A percentile compares a stretch with the other conserved stretches of the same genome.
These are phyloP conservation scores for Drosophila triauraria DNA, from an alignment of 1,140 invertebrate species.

Conservation along the genomic window DNA sequence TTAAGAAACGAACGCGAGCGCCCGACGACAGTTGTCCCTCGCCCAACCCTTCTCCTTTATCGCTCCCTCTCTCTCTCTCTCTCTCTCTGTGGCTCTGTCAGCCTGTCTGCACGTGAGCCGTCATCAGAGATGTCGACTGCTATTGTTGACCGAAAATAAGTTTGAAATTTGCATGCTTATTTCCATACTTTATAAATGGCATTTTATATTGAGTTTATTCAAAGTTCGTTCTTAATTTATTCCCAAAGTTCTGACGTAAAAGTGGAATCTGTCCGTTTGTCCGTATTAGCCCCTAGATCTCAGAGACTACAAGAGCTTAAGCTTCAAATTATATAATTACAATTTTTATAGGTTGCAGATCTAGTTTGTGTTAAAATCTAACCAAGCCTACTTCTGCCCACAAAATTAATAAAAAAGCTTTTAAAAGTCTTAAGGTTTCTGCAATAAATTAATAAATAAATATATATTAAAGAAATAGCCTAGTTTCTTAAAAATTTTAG, in stretches of 20 bases:
- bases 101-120: conserved; percentile 65
- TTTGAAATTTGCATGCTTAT: conserved; percentile 1
- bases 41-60: neutral
- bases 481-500: too few species aligned
- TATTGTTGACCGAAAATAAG: conserved; percentile 3
- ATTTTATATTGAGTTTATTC: neutral
- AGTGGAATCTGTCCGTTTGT: neutral
- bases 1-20: conserved; percentile 78
- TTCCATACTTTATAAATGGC: neutral
- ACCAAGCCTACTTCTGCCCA: too few species aligned
- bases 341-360: too few species aligned
- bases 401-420: too few species aligned
- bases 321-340: too few species aligned
- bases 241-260: neutral
- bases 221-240: too few species aligned
- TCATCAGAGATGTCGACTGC: conserved; percentile 28
- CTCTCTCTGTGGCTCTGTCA: conserved; percentile 3
- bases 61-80: neutral
- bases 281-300: too few species aligned
- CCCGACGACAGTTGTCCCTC: conserved; percentile 61
- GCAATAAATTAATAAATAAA: too few species aligned
- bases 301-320: too few species aligned
- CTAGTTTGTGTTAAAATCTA: too few species aligned
- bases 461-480: too few species aligned
- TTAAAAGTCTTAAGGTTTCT: too few species aligned